Base-by-base conservation (phyloP, 1,140 invertebrate species). In the Centruroides sculpturatus region DNA sequence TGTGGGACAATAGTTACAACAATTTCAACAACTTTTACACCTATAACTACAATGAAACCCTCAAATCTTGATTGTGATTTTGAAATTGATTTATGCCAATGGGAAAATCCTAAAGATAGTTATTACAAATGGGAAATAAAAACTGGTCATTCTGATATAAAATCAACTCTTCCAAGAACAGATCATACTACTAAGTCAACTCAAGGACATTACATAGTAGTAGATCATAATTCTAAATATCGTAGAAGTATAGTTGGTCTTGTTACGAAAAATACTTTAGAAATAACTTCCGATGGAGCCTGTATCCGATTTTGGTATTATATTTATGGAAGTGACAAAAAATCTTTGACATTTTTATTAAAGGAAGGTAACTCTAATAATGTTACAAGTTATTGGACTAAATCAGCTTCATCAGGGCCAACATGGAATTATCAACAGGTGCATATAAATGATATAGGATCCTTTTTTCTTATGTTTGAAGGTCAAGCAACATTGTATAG, bases 291-390 rank as follows among this genome's bases (percentile, higher is more conserved):
- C 12, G 59, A 61, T 3, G 63, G 59, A 5, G 47, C 55, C 5
- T 65, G 64, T 47, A 58, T 65, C 7, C 56, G 60, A 46, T 65
- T 65, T 48, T 65, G 60, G 64, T 65, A 65, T 60, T 60, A 65
- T 23, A 62, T 65, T 35, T 58, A 59, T 13, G 64, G 64, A 6
- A 59, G 23, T 53, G 5, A 53, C 8, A 6, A 0, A 53, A 53
- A 8, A 53, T 41, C 41, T 41, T 8, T 53, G 23, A 36, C 5
- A 53, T 23, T 53, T 34, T 6, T 34, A 8, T 53, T 53, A 8
- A 53, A 36, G 8, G 35, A 53, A 53, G 7, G 5, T 5, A 8
- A 53, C 7, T 6, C 51, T 6, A 36, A 53, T 23, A 23, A 5
- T 5, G 5, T 36, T 5, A 53, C 8, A 55, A 59, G 52, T 3